Evolutionary conservation across 1,140 invertebrate species (phyloP), one percentile per base, ranked within the genome.

Genomic region (Heliothis virescens): DNA sequence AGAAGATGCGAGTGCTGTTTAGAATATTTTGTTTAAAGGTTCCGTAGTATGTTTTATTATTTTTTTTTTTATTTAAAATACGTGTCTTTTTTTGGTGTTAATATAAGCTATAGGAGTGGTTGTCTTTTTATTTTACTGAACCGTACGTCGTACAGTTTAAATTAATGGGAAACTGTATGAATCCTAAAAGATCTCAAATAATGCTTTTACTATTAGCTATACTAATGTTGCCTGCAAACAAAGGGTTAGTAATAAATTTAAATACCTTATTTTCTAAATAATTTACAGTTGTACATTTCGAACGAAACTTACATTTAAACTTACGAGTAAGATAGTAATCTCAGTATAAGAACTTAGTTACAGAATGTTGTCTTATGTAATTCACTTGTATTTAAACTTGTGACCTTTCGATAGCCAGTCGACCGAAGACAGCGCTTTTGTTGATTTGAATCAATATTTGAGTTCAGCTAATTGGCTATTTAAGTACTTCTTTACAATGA

Each of bases 361-460:
- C n/a, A n/a, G 16, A 65, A 65, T 65, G 62, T 65, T 48, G 12
- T 16, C 1, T 65, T 65, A 65, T 65, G 41, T 69, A 69, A 69
- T 26, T 29, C 18, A 15, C 48, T 69, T 29, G 12, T 18, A 69
- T 53, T 29, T 53, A 48, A 26, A 69, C 65, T 41, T 53, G 18
- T 52, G 48, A 52, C 65, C 65, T 69, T 69, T 69, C 21, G 21
- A 52, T 69, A 9, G 47, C 65, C 21, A 15, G 47, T 48, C 65
- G 11, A 50, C 12, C 65, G 18, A 15, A 47, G 47, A 10, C 41
- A 12, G 62, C n/a, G 48, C 21, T 63, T 29, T 69, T 52, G 65
- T 52, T 21, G 50, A 50, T 69, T 29, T 15, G 10, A 69, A 69
- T 53, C 48, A 69, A 69, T 53, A 69, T 57, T 73, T 29, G 26